These are phyloP conservation scores for Priocnemis perturbator DNA, from an alignment of 2,888 invertebrate genomes.

Conservation along the genomic window DNA sequence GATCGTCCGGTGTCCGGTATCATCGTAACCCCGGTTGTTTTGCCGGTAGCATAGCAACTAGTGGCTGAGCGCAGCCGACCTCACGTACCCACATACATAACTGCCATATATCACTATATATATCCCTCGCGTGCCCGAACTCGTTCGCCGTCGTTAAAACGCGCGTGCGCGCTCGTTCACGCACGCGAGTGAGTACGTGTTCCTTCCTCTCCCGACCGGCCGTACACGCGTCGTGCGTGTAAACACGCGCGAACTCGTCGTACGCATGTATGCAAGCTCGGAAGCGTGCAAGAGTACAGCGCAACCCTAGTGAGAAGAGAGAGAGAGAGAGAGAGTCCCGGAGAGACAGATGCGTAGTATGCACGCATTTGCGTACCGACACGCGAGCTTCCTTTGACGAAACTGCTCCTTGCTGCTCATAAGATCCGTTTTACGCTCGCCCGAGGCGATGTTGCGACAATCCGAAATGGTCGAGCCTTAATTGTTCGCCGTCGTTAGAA, in stretches of 20 bases:
- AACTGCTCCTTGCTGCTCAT: neutral
- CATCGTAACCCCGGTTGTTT: too few relatives aligned
- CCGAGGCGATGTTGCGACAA: slow-evolving; percentile 11
- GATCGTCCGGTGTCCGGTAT: too few relatives aligned
- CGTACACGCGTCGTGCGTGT: slow-evolving; percentile 42
- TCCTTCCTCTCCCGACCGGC: slow-evolving; percentile 25
- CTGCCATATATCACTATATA: slow-evolving; percentile 39
- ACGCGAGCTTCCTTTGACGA: slow-evolving; percentile 45
- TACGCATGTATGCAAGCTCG: slow-evolving; percentile 32
- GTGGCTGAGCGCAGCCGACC: slow-evolving; percentile 33
- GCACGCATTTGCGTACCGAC: slow-evolving; percentile 56
- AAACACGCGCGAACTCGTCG: slow-evolving; percentile 28
- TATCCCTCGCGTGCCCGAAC: slow-evolving; percentile 46
- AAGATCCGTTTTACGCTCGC: neutral
- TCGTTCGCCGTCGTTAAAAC: slow-evolving; percentile 33
- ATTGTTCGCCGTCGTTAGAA: slow-evolving; percentile 27
- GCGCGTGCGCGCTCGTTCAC: slow-evolving; percentile 28
- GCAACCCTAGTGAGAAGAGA: slow-evolving; percentile 34
- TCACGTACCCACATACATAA: slow-evolving; percentile 37
- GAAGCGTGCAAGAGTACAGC: slow-evolving; percentile 13
- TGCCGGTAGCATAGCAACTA: slow-evolving; percentile 42
- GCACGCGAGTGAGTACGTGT: slow-evolving; percentile 21
- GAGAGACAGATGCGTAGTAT: slow-evolving; percentile 53
- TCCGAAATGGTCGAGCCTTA: neutral
- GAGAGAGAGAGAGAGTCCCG: too few relatives aligned